These are phyloP conservation scores for Tribolium castaneum DNA, from an alignment of 1,140 invertebrate genomes.

Conservation along the genomic window DNA sequence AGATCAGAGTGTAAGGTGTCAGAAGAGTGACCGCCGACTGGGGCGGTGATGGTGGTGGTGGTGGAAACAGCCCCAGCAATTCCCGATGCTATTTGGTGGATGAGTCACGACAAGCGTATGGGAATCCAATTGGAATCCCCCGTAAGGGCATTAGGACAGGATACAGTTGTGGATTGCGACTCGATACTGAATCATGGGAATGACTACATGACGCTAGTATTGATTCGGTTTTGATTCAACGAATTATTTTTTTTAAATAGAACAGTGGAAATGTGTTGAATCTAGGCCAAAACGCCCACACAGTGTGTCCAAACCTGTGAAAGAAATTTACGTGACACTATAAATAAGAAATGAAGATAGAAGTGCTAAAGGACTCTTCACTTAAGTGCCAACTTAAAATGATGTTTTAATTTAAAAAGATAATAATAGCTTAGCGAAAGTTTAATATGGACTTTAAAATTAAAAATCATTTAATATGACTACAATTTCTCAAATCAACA, in stretches of 20 bases:
- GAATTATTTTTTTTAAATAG: neutral
- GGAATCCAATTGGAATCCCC: constrained; percentile 53
- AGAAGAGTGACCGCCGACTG: constrained; percentile 10
- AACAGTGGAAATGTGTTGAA: neutral
- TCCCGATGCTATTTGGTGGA: constrained; percentile 57
- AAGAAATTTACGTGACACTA: too few relatives aligned
- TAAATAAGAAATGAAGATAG: too few relatives aligned
- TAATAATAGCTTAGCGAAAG: too few relatives aligned
- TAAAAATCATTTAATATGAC: too few relatives aligned
- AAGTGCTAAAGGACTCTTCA: too few relatives aligned
- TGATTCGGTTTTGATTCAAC: neutral
- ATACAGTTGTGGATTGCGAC: neutral
- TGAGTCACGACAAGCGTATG: constrained; percentile 52
- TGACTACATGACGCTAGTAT: neutral
- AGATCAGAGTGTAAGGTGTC: constrained; percentile 30
- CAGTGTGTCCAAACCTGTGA: too few relatives aligned
- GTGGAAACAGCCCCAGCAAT: constrained; percentile 48
- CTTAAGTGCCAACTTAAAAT: too few relatives aligned
- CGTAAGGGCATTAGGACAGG: constrained; percentile 44
- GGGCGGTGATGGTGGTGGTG: neutral
- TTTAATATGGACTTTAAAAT: too few relatives aligned
- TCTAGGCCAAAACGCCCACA: neutral
- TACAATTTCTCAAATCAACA: too few relatives aligned
- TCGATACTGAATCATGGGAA: constrained; percentile 5
- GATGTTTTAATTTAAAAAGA: too few relatives aligned